These are phyloP conservation scores for Amphipyra berbera DNA, from an alignment of 2,888 invertebrate genomes.

Conservation along the genomic window DNA sequence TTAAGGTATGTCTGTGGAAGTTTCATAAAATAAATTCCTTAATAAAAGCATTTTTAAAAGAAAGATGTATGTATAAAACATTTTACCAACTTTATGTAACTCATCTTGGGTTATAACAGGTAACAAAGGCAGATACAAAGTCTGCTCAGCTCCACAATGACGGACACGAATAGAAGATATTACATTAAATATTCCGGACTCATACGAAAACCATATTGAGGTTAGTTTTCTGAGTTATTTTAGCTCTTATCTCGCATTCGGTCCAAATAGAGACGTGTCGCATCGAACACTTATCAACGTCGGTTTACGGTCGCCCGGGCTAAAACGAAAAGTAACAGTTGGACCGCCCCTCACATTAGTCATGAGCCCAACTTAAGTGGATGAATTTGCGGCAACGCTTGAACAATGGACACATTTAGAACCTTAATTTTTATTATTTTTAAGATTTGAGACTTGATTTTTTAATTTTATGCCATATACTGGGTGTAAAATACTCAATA, in stretches of 20 bases:
- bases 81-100: neutral
- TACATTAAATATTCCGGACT: slow-evolving; percentile 51
- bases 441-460: slow-evolving; percentile 10
- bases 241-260: slow-evolving; percentile 73
- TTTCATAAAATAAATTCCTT: neutral
- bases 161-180: slow-evolving; percentile 35
- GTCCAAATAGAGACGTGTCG: slow-evolving; percentile 76
- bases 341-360: slow-evolving; percentile 76
- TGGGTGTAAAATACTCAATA: too few relatives aligned
- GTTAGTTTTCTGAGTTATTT: slow-evolving; percentile 71
- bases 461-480: slow-evolving; percentile 6
- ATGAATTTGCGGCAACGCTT: slow-evolving; percentile 77
- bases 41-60: neutral
- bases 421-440: slow-evolving; percentile 60
- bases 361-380: slow-evolving; percentile 76
- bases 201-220: slow-evolving; percentile 57
- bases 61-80: neutral
- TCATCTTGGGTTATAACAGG: neutral
- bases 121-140: slow-evolving; percentile 4
- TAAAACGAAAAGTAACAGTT: slow-evolving; percentile 79
- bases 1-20: neutral
- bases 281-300: slow-evolving; percentile 82
- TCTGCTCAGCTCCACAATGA: slow-evolving; percentile 10
- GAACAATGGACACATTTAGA: slow-evolving; percentile 72
- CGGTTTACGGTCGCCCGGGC: slow-evolving; percentile 76